Evolutionary conservation across 2,888 invertebrate genomes (phyloP), one percentile per base, ranked within the genome.

Genomic region (Alsophila aescularia): DNA sequence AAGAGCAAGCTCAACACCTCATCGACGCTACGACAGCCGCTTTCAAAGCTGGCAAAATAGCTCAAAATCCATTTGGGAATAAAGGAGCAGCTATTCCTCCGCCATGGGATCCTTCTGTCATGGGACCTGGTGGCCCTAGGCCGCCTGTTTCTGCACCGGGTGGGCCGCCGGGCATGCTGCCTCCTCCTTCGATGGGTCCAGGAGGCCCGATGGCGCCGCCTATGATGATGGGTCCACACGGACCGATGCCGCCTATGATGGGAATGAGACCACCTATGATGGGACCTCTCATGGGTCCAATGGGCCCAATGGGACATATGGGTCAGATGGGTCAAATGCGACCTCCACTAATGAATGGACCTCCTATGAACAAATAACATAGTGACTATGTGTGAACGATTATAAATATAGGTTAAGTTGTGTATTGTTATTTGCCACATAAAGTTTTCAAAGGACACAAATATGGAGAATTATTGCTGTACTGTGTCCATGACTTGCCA

Each of bases 11-110:
- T 0, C 99, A 99, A 80, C 96, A 98, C 87, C 92, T 99, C 49
- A 99, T 99, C 64, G 99, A 99, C 82, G 98, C 98, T n/a, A 98
- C 98, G 18, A 98, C 99, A 49, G 98, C 99, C 7, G 98, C 98
- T 0, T 99, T 98, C 79, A 98, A 98, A 85, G 98, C 98, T 36
- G 98, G 98, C 35, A 98, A 98, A 92, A 98, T 98, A 59, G 96
- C 96, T 7, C 96, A 96, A 54, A 98, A 98, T 92, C 98, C 98
- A 42, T 98, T 97, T 75, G 96, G 96, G 2, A 93, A 90, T 2
- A 95, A 94, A 69, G 96, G 96, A 16, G 96, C 96, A 6, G 95
- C 96, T 0, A 96, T 97, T 72, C 97, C 97, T 21, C 97, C 97
- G 88, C 95, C 70, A 82, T 95, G 82, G 94, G 94, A 83, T 93